Base-by-base conservation (phyloP, 2,113 vertebrate species). In the Galemys pyrenaicus region DNA sequence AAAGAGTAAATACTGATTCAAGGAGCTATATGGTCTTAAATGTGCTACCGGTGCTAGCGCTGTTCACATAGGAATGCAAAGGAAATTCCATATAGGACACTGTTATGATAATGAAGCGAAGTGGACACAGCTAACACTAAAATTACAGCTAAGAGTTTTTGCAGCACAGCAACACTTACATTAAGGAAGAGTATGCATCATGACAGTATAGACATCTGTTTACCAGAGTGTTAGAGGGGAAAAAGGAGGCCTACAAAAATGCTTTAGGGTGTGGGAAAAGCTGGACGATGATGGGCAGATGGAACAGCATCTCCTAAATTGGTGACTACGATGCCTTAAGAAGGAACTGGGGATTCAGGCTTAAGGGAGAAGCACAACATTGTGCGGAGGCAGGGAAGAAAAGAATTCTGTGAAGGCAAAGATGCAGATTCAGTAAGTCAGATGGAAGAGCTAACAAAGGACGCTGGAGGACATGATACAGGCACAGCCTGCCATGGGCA, bases 211-310 rank as follows among this genome's bases (percentile, higher is more conserved):
- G 49, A 89, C 94, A 89, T 11, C 19, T 80, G 79, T 79, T 46
- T 49, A 58, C 28, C 39, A 44, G 19, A 51, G 32, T 82, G 91
- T 89, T 60, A 88, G 8, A 87, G 44, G 58, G 95, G 64, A 95
- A 81, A n/a, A 94, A 89, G 28, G 49, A 89, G 6, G 24, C 37
- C 62, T 35, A 58, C 44, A 70, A 41, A 84, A 73, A 73, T 83
- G 37, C 51, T 93, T 83, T 28, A 39, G 70, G 60, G 35, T 65
- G 64, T 87, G 79, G 78, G n/a, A 79, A 94, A 96, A 89, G 20
- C 54, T 65, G 13, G 68, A 51, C 65, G 17, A 51, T 70, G 75
- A 30, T 39, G 80, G n/a, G 77, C 85, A 89, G 84, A 90, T 41
- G 46, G 44, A 89, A 17, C 9, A 86, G 26, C 32, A 26, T 58